phyloP scores from a whole-genome alignment of 2,113 vertebrate species.

The Pomatostomus ruficeps region DNA sequence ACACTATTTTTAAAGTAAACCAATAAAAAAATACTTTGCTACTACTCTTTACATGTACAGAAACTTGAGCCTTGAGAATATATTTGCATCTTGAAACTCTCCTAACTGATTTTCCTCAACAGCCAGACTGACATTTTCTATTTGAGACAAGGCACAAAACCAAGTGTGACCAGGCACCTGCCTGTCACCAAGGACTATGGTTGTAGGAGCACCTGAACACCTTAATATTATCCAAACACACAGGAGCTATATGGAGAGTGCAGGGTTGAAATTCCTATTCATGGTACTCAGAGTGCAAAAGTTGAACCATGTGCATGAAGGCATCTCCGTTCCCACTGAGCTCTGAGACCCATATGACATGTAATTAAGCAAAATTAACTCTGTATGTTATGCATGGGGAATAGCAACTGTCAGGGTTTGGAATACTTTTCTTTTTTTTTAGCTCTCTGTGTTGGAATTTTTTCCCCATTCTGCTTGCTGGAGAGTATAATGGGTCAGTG shows the following conservation, averaged over 20 bases:
- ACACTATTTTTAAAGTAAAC: constrained; percentile 13
- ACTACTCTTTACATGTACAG: neutral
- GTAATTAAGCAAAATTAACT: neutral
- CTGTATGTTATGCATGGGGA: neutral
- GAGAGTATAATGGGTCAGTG: no score
- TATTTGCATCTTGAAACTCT: neutral
- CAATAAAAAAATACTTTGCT: neutral
- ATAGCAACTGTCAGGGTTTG: no score
- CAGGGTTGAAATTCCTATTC: neutral
- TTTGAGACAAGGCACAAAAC: neutral
- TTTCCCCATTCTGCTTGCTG: no score
- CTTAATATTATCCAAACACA: neutral
- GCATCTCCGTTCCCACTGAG: neutral
- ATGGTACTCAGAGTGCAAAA: neutral
- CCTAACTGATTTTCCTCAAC: neutral
- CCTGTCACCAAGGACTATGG: neutral
- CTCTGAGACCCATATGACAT: neutral
- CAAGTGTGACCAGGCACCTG: neutral
- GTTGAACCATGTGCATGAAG: neutral
- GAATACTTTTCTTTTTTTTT: no score
- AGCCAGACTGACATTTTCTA: neutral
- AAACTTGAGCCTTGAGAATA: neutral
- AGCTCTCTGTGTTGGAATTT: no score
- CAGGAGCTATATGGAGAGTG: neutral
- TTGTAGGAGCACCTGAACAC: neutral